Percentiles rank a stretch among this genome's conserved stretches.
phyloP scores from a whole-genome alignment of 1,140 invertebrate genomes.

The Metaphire vulgaris region DNA sequence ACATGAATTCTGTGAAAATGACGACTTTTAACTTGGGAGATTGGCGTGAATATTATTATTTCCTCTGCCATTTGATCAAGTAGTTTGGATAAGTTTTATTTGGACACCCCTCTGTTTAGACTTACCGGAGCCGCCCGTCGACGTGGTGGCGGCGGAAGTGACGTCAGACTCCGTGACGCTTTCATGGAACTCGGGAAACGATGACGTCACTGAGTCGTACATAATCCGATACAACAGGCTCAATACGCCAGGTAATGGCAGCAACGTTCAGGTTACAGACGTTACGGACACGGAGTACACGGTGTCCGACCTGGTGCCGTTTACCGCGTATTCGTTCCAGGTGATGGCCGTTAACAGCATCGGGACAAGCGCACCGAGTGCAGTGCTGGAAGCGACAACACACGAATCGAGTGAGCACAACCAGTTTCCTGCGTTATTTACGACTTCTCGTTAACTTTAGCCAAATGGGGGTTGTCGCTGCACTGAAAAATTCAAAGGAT shows the following conservation, averaged over 20 bases:
- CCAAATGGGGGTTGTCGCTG: no score
- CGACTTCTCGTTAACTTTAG: no score
- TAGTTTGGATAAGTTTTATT: no score
- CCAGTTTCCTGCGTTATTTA: no score
- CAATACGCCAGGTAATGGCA: constrained; percentile 56
- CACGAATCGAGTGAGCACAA: constrained; percentile 92
- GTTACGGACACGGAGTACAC: constrained; percentile 87
- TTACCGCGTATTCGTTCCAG: constrained; percentile 90
- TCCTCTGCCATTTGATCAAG: no score
- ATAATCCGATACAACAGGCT: constrained; percentile 92
- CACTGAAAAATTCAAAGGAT: no score
- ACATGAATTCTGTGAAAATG: no score
- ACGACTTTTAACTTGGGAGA: no score
- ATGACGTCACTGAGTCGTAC: constrained; percentile 84
- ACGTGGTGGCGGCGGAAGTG: constrained; percentile 80
- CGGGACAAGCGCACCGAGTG: constrained; percentile 77
- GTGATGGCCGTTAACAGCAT: constrained; percentile 90
- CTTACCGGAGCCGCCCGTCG: constrained; percentile 77
- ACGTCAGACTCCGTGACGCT: constrained; percentile 83
- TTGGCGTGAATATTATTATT: no score
- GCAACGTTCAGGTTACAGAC: constrained; percentile 70
- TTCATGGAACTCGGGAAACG: constrained; percentile 77
- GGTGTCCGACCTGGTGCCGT: constrained; percentile 77
- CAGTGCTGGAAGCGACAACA: constrained; percentile 79
- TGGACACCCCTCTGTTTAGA: no score